These are phyloP conservation scores for Heliconius cydno DNA, from an alignment of 2,888 invertebrate species.

Conservation along the genomic window DNA sequence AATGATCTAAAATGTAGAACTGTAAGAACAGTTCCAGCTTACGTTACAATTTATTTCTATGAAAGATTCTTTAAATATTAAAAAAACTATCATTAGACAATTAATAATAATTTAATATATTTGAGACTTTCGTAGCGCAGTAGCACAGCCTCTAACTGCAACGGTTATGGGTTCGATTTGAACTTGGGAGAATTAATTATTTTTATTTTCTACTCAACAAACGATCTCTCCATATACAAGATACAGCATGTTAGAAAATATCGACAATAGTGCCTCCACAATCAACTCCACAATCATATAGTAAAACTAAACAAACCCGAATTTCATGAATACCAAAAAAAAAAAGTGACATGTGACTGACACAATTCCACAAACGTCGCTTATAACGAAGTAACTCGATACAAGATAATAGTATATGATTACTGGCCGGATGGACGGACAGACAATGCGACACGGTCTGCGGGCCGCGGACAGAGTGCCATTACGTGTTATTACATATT, in stretches of 20 bases:
- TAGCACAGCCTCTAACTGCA: too few relatives aligned
- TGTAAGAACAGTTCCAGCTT: neutral
- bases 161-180: too few relatives aligned
- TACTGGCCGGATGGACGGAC: conserved; percentile 55
- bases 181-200: too few relatives aligned
- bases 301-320: neutral
- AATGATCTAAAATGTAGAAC: conserved; percentile 6
- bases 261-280: neutral
- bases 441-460: conserved; percentile 58
- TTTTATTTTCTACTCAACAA: too few relatives aligned
- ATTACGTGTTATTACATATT: conserved; percentile 40
- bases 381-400: conserved; percentile 48
- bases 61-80: neutral
- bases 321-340: conserved; percentile 10
- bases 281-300: neutral
- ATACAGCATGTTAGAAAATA: neutral
- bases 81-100: too few relatives aligned
- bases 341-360: conserved; percentile 36
- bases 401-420: conserved; percentile 52
- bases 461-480: conserved; percentile 43
- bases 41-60: neutral
- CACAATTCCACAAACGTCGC: conserved; percentile 42
- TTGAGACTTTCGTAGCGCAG: too few relatives aligned
- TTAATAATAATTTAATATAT: too few relatives aligned
- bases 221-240: too few relatives aligned